Conservation (phyloP, 2,113 vertebrate genomes). For the Thomomys bottae region DNA sequence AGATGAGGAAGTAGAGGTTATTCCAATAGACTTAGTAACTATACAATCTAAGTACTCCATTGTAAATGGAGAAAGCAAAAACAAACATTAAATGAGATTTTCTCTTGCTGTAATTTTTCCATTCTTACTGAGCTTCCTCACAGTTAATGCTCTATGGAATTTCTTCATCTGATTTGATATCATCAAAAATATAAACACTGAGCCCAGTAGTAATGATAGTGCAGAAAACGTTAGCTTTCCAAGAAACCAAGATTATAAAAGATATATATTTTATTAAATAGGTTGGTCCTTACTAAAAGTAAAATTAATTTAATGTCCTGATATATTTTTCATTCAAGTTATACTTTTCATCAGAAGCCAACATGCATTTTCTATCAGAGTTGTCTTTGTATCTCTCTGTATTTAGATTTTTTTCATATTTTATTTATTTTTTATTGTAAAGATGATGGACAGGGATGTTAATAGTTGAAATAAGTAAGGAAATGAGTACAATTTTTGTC, state of each 20-base stretch:
- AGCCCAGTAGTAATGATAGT: neutral
- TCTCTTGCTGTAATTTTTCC: neutral
- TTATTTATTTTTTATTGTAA: too few relatives aligned
- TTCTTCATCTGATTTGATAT: neutral
- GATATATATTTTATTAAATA: neutral
- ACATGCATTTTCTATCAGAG: neutral
- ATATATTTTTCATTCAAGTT: neutral
- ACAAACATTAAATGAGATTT: neutral
- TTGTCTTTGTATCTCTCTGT: neutral
- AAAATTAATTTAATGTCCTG: neutral
- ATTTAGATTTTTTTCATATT: neutral
- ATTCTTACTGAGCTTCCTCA: neutral
- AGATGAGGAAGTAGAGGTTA: neutral
- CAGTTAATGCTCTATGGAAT: neutral
- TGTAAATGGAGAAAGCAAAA: neutral
- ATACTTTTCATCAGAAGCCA: neutral
- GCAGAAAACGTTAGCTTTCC: neutral
- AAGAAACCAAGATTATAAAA: neutral
- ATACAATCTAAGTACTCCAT: neutral
- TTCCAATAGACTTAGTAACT: neutral
- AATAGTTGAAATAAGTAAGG: too few relatives aligned
- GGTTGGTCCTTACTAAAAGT: neutral
- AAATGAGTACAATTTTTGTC: too few relatives aligned
- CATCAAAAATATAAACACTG: neutral
- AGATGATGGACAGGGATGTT: too few relatives aligned